These are phyloP conservation scores for Tethea ocularis DNA, from an alignment of 2,888 invertebrate genomes.

Conservation along the genomic window DNA sequence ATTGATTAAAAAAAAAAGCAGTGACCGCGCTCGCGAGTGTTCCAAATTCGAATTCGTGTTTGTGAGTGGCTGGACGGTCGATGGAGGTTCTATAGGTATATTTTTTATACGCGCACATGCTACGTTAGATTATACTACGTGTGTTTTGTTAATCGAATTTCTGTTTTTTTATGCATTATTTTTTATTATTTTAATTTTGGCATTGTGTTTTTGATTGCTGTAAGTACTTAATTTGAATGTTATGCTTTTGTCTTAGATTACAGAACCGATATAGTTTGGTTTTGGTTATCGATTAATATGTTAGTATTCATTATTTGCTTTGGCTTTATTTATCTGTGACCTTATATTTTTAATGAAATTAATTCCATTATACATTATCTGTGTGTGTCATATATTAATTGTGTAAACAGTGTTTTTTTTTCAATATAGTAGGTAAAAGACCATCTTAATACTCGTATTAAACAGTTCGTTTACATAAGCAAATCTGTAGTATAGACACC, in stretches of 20 bases:
- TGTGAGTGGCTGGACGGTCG: slow-evolving; percentile 17
- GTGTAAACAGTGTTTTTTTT: too few species aligned
- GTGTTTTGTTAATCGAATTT: background rate
- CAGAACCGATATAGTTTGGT: background rate
- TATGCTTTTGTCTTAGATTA: background rate
- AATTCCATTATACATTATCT: background rate
- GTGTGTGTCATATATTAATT: background rate
- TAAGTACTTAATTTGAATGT: background rate
- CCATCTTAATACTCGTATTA: too few species aligned
- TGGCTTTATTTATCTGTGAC: background rate
- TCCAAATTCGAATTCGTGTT: background rate
- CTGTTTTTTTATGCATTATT: background rate
- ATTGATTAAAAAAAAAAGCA: slow-evolving; percentile 10
- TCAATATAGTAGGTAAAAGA: too few species aligned
- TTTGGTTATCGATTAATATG: background rate
- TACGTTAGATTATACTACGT: background rate
- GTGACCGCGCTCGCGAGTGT: background rate
- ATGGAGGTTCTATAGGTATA: slow-evolving; percentile 17
- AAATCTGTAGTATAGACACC: too few species aligned
- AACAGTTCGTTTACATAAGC: too few species aligned
- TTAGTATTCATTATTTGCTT: background rate
- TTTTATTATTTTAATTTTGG: background rate
- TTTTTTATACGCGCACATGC: slow-evolving; percentile 5
- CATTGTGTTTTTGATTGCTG: background rate
- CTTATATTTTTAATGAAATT: background rate